Evolutionary conservation across 2,797 vertebrate species (phyloP), one percentile per base, ranked within the genome.

Genomic region (Gymnocypris eckloni): DNA sequence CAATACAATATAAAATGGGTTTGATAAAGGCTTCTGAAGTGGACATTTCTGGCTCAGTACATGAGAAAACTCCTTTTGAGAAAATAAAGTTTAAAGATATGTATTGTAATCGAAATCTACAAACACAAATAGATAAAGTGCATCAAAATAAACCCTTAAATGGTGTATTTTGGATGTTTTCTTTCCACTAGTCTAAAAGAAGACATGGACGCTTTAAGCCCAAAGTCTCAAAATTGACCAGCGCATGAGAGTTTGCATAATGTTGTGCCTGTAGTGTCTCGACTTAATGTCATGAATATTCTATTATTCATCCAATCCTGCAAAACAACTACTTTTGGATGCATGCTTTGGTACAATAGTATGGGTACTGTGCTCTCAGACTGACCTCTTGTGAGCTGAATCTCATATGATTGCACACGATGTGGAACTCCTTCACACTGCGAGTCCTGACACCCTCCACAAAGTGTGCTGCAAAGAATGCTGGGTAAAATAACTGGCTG

Each of bases 391-490:
- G 86, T 83, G 92, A 90, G 86, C 88, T 92, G 89, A 97, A 97
- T 6, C 97, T 93, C 97, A 97, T 95, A 90, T 98, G 97, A 91
- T 97, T 97, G 91, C 97, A 97, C 91, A 97, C 93, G 89, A 97
- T 96, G 93, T 97, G 91, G 88, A 96, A 97, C 1, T 61, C 86
- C 9, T 0, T 92, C 25, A 91, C 79, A 0, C 41, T 88, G 7
- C 0, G 25, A 0, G 87, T 87, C 18, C 76, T 88, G 86, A 95
- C 91, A 12, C 94, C 95, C 82, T 96, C 92, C 69, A 97, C 96
- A 0, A 93, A 96, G 33, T 84, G 82, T 0, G 95, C 90, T 20
- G 89, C 39, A 88, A 97, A 97, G 86, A 90, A 92, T 2, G 13
- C 1, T 0, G 97, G 96, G 89, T 97, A 97, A 88, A 54, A 94